These are phyloP conservation scores for Pterostichus madidus DNA, from an alignment of 2,888 invertebrate genomes.

Conservation along the genomic window DNA sequence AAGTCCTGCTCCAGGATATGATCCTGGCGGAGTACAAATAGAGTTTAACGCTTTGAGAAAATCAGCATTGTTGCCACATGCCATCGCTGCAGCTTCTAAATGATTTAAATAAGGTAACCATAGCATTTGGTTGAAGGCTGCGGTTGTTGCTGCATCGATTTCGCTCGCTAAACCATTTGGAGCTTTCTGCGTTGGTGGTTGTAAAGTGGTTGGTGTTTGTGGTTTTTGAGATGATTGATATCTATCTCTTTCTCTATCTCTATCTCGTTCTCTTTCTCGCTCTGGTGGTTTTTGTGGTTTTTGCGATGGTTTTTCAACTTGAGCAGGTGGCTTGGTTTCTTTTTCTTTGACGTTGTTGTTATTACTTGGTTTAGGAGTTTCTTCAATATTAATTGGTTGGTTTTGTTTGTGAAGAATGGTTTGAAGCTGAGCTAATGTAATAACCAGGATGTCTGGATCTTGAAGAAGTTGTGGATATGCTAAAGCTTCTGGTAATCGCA, in stretches of 20 bases:
- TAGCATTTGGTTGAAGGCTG: slow-evolving; percentile 86
- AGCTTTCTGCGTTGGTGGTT: slow-evolving; percentile 67
- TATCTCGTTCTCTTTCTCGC: slow-evolving; percentile 67
- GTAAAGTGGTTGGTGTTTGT: slow-evolving; percentile 68
- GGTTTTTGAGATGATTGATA: slow-evolving; percentile 57
- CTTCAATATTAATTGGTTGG: slow-evolving; percentile 31
- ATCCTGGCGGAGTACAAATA: slow-evolving; percentile 74
- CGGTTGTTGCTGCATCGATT: slow-evolving; percentile 85
- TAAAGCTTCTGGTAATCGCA: slow-evolving; percentile 86
- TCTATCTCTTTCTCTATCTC: slow-evolving; percentile 20
- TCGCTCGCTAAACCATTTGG: slow-evolving; percentile 80
- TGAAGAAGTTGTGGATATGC: slow-evolving; percentile 85
- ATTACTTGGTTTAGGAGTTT: slow-evolving; percentile 70
- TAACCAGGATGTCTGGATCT: slow-evolving; percentile 88
- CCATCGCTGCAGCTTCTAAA: slow-evolving; percentile 80
- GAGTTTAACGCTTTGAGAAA: slow-evolving; percentile 81
- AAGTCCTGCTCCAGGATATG: slow-evolving; percentile 75
- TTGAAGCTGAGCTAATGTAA: slow-evolving; percentile 87
- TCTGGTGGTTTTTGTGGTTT: slow-evolving; percentile 80
- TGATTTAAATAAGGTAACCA: slow-evolving; percentile 86
- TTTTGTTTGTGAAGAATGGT: slow-evolving; percentile 81
- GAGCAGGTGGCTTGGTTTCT: slow-evolving; percentile 69
- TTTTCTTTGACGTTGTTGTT: slow-evolving; percentile 69
- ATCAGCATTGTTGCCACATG: slow-evolving; percentile 79
- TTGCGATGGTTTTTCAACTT: slow-evolving; percentile 70